Percentiles rank a stretch among this genome's conserved stretches.
Evolutionary conservation across 2,113 vertebrate species (phyloP).

Genomic region (Pluvianellus socialis): DNA sequence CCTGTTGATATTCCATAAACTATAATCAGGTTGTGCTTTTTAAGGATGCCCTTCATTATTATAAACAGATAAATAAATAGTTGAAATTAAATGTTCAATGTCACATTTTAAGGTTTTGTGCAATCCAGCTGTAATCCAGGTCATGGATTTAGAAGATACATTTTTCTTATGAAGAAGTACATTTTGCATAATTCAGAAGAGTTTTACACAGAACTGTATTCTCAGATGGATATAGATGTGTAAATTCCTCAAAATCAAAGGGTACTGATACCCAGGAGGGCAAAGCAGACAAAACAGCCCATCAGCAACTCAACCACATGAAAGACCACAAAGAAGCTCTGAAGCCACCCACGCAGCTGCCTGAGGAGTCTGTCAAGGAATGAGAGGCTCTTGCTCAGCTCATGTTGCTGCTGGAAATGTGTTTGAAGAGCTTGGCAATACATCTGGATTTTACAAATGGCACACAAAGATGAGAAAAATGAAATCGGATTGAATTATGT

Average conservation of each 20-base stretch:
- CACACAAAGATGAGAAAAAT: conserved; percentile 57
- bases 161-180: conserved; percentile 44
- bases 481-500: conserved; percentile 10
- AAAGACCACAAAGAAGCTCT: conserved; percentile 59
- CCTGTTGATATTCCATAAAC: background rate
- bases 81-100: background rate
- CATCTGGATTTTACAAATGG: conserved; percentile 55
- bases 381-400: conserved; percentile 47
- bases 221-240: conserved; percentile 58
- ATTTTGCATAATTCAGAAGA: conserved; percentile 52
- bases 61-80: background rate
- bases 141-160: background rate
- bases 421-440: conserved; percentile 59
- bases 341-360: conserved; percentile 64
- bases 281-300: conserved; percentile 63
- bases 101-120: background rate
- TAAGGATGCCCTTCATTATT: background rate
- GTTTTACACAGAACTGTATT: conserved; percentile 54
- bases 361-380: conserved; percentile 61
- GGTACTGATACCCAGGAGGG: conserved; percentile 54
- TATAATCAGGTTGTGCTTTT: background rate
- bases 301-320: conserved; percentile 70
- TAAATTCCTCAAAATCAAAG: conserved; percentile 66
- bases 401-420: conserved; percentile 51
- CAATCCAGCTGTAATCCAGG: background rate